Evolutionary conservation across 2,797 vertebrate genomes (phyloP), one percentile per base, ranked within the genome.

Genomic region (Potorous gilbertii): DNA sequence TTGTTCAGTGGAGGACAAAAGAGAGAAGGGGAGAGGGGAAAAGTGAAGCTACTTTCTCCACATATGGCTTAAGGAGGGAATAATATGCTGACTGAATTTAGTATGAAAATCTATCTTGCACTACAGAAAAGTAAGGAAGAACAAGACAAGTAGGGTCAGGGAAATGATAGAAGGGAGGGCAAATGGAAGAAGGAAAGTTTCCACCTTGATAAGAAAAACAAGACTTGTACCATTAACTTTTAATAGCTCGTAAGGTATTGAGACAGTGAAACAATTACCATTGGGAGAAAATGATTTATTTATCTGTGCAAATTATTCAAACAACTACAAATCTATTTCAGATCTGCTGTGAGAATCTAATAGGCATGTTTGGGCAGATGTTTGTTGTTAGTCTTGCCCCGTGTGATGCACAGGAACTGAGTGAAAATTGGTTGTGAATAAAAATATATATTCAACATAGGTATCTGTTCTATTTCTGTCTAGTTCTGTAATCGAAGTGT

Each of bases 181-280:
- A 52, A 52, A 52, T 52, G 52, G 52, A 4, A 52, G 4, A 52
- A 52, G 52, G 93, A 94, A 95, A 56, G 56, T 97, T 96, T 96
- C 94, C 54, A 96, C 94, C 91, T 97, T 95, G 95, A 96, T n/a
- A 97, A 62, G 94, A 91, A 97, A 96, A 97, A 95, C 62, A 96
- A 96, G 94, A 56, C 40, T 95, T 97, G 96, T 95, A 62, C 95
- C 95, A 97, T 97, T 98, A 97, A 90, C 90, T 55, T 95, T 97
- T 95, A 97, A 97, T 96, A 94, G 95, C 81, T 96, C 96, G 95
- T 96, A 97, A 96, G 97, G 94, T 97, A 96, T 96, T 93, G 96
- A 94, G 96, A 96, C 55, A 97, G 57, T 93, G 94, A 97, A 95
- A 56, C 91, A 97, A 97, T 98, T 97, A 97, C 50, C 29, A 27